phyloP scores from a whole-genome alignment of 2,888 invertebrate species.

The Hyppa rectilinea region DNA sequence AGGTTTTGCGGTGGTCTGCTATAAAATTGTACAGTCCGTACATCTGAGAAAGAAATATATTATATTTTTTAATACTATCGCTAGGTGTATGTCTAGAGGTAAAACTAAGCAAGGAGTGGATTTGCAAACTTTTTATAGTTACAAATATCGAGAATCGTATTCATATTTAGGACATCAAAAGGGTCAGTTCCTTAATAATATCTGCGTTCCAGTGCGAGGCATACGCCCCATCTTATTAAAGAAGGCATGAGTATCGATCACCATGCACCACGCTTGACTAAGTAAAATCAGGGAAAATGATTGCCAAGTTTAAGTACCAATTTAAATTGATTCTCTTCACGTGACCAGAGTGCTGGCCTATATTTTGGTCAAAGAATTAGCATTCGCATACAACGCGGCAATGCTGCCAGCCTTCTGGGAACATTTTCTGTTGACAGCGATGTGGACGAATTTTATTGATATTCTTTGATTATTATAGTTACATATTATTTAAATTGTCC shows the following conservation, averaged over 20 bases:
- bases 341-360: too few species aligned
- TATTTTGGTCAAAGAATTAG: too few species aligned
- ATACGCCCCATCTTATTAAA: background rate
- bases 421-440: too few species aligned
- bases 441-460: too few species aligned
- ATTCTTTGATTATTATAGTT: too few species aligned
- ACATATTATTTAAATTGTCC: too few species aligned
- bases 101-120: background rate
- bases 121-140: background rate
- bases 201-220: background rate
- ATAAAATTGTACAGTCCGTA: conserved; percentile 42
- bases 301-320: too few species aligned
- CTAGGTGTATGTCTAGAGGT: conserved; percentile 10
- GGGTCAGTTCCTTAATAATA: background rate
- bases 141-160: background rate
- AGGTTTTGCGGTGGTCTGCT: conserved; percentile 49
- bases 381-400: too few species aligned
- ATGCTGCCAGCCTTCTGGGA: too few species aligned
- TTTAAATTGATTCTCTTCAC: too few species aligned
- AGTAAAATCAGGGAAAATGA: too few species aligned
- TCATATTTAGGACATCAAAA: background rate
- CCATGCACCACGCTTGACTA: too few species aligned
- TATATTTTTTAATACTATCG: conserved; percentile 44
- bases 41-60: conserved; percentile 38
- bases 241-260: background rate